phyloP scores from a whole-genome alignment of 2,113 vertebrate genomes.

The Rafetus swinhoei region DNA sequence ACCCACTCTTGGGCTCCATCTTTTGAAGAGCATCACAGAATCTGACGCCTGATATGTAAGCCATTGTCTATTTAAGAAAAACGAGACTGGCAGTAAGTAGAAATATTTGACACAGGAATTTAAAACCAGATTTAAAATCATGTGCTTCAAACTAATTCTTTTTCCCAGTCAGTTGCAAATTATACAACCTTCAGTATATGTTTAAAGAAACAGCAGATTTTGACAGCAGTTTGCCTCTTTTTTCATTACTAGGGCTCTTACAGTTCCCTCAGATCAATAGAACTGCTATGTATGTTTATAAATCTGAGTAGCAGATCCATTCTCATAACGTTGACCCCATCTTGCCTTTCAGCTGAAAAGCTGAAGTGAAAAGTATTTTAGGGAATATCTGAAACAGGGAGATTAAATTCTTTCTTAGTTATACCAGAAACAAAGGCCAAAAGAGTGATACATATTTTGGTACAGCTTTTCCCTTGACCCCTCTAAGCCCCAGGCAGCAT shows the following conservation, averaged over 20 bases:
- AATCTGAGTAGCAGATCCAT: conserved; percentile 52
- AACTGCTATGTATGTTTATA: conserved; percentile 27
- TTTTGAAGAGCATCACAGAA: background rate
- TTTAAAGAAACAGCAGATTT: background rate
- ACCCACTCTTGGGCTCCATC: background rate
- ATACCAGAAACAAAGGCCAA: background rate
- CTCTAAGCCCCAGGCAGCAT: conserved; percentile 2
- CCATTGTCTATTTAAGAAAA: background rate
- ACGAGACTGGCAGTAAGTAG: background rate
- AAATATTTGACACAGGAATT: background rate
- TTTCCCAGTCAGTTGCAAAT: background rate
- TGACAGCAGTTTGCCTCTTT: conserved; percentile 8
- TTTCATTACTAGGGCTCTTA: conserved; percentile 42
- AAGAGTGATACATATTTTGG: background rate
- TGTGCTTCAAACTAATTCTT: background rate
- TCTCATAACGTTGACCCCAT: conserved; percentile 44
- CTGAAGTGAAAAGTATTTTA: conserved; percentile 46
- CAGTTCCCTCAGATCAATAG: conserved; percentile 59
- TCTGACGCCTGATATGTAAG: background rate
- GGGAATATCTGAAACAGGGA: conserved; percentile 35
- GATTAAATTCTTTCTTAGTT: conserved; percentile 50
- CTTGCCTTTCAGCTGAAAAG: conserved; percentile 64
- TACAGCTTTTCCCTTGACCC: conserved; percentile 17
- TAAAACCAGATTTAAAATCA: conserved; percentile 13
- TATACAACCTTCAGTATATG: background rate